Percentiles rank a stretch among this genome's conserved stretches.
phyloP scores from a whole-genome alignment of 2,888 invertebrate genomes.

The Phrixothrix hirtus region DNA sequence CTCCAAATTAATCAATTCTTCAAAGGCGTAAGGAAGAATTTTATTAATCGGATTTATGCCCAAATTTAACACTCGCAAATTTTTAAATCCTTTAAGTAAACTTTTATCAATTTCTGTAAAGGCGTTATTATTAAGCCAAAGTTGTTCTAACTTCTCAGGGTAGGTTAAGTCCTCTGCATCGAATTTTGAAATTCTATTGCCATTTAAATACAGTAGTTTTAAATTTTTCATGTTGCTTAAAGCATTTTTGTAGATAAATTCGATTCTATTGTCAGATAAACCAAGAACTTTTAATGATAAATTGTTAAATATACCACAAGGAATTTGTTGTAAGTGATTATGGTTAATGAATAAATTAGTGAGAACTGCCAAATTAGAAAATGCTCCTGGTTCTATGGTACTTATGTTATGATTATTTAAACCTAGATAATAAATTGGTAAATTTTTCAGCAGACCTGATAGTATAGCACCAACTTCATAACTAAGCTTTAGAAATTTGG shows the following conservation, averaged over 20 bases:
- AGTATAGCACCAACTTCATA: neutral
- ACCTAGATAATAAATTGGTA: slow-evolving; percentile 5
- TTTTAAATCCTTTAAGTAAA: slow-evolving; percentile 9
- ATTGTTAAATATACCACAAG: slow-evolving; percentile 8
- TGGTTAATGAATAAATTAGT: neutral
- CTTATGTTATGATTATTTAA: slow-evolving; percentile 1
- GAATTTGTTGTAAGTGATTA: slow-evolving; percentile 1
- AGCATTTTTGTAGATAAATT: slow-evolving; percentile 8
- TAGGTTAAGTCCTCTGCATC: slow-evolving; percentile 6
- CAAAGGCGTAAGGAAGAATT: slow-evolving; percentile 9
- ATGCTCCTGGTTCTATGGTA: slow-evolving; percentile 4
- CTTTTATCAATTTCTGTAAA: slow-evolving; percentile 13
- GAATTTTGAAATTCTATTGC: slow-evolving; percentile 12
- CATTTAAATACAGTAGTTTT: slow-evolving; percentile 10
- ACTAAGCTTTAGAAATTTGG: neutral
- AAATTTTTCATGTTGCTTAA: slow-evolving; percentile 7
- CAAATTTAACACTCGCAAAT: slow-evolving; percentile 16
- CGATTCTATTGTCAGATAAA: slow-evolving; percentile 10
- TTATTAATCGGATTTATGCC: slow-evolving; percentile 10
- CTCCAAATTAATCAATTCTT: slow-evolving; percentile 10
- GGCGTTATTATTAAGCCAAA: slow-evolving; percentile 11
- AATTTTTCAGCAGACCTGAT: neutral
- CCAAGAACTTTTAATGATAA: slow-evolving; percentile 5
- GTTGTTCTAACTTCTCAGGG: neutral
- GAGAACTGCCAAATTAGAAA: slow-evolving; percentile 5